Conservation (phyloP, 2,797 vertebrate genomes). For the Salarias fasciatus region DNA sequence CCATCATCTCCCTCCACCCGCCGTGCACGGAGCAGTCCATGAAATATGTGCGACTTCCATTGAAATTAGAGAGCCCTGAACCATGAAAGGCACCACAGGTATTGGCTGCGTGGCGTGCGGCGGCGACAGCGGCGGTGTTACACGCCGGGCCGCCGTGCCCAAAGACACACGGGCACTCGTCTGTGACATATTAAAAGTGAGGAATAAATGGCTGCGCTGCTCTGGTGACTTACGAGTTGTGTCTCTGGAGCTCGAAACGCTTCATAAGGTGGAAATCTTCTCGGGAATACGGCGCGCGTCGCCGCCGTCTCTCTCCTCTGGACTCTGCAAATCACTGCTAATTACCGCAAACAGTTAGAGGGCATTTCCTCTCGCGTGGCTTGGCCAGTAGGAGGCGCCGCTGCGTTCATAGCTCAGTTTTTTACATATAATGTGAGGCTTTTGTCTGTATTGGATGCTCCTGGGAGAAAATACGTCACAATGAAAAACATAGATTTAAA, state of each 20-base stretch:
- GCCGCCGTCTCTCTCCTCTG: conserved; percentile 56
- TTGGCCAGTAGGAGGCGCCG: too few species aligned
- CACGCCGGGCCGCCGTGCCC: conserved; percentile 85
- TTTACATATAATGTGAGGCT: too few species aligned
- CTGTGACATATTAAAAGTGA: conserved; percentile 99
- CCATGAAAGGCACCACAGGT: conserved; percentile 99
- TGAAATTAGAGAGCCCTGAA: conserved; percentile 99
- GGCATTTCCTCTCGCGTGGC: not conserved
- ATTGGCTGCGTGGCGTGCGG: conserved; percentile 79
- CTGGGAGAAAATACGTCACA: too few species aligned
- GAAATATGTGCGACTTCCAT: conserved; percentile 98
- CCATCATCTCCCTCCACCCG: conserved; percentile 84
- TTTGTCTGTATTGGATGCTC: too few species aligned
- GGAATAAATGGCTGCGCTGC: conserved; percentile 93
- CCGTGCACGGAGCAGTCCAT: conserved; percentile 88
- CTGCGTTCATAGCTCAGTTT: too few species aligned
- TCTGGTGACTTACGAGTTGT: conserved; percentile 95
- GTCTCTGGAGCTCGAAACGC: conserved; percentile 82
- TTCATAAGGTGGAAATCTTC: conserved; percentile 71
- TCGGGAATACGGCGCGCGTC: conserved; percentile 76
- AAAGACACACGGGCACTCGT: conserved; percentile 92
- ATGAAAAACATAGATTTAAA: too few species aligned
- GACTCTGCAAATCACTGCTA: conserved; percentile 23
- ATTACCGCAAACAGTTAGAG: conserved; percentile 16
- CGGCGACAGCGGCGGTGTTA: conserved; percentile 59